Conservation (phyloP, 2,113 vertebrate genomes). For the Poeciliopsis retropinna region DNA sequence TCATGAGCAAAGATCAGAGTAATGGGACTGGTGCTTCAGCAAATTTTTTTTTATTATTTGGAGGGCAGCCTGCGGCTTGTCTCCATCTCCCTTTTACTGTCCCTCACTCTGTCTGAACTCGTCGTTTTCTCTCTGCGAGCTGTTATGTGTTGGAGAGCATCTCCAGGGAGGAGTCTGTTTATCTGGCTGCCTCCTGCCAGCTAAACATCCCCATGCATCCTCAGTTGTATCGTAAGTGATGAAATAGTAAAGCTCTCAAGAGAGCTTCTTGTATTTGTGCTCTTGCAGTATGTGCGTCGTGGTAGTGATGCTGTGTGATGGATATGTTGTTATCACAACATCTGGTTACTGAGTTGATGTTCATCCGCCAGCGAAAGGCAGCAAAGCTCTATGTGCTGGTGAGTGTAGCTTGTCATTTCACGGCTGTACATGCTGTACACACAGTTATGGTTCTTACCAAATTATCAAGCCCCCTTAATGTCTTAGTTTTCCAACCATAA, state of each 20-base stretch:
- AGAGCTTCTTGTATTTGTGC: constrained; percentile 16
- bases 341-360: constrained; percentile 56
- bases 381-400: constrained; percentile 44
- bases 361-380: constrained; percentile 48
- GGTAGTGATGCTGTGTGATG: constrained; percentile 4
- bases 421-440: constrained; percentile 13
- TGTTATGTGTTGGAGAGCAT: constrained; percentile 49
- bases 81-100: constrained; percentile 17
- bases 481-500: not conserved
- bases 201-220: constrained; percentile 38
- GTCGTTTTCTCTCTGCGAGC: constrained; percentile 29
- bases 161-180: constrained; percentile 65
- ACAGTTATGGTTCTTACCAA: not conserved
- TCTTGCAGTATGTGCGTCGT: not conserved
- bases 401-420: constrained; percentile 2
- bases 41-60: constrained; percentile 2
- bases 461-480: not conserved
- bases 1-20: constrained; percentile 10
- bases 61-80: constrained; percentile 28
- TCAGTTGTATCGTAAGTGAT: constrained; percentile 60
- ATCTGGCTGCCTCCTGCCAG: constrained; percentile 37
- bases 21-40: constrained; percentile 21
- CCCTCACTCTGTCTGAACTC: constrained; percentile 20
- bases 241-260: constrained; percentile 46
- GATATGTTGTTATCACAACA: constrained; percentile 35